Conservation (phyloP, 2,888 invertebrate genomes). For the Nomada fabriciana region DNA sequence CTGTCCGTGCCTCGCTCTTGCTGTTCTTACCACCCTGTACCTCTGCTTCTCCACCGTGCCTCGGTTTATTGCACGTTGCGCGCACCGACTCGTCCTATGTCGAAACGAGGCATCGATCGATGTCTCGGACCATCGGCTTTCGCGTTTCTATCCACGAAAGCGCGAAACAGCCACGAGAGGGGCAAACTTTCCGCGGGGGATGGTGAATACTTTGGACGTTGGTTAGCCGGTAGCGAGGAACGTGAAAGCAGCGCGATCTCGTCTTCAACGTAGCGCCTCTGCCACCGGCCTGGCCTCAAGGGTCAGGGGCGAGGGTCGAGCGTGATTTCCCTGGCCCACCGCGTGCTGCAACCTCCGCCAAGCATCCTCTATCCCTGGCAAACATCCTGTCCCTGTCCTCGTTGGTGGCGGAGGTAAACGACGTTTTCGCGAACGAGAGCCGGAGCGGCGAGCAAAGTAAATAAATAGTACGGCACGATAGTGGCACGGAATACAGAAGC, state of each 20-base stretch:
- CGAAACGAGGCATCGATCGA: conserved; percentile 50
- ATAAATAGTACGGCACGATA: no score
- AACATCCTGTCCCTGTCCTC: conserved; percentile 22
- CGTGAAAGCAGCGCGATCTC: conserved; percentile 34
- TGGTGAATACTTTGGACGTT: neutral
- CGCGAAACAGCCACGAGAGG: neutral
- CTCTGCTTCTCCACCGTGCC: conserved; percentile 16
- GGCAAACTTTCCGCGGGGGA: neutral
- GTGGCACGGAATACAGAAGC: neutral
- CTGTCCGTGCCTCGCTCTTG: neutral
- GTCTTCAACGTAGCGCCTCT: conserved; percentile 41
- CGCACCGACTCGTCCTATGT: conserved; percentile 42
- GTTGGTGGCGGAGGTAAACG: conserved; percentile 37
- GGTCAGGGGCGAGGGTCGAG: conserved; percentile 68
- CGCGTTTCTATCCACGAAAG: neutral
- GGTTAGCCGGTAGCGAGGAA: neutral
- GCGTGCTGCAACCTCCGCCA: conserved; percentile 56
- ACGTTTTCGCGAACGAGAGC: neutral
- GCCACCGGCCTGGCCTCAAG: conserved; percentile 52
- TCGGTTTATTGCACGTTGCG: conserved; percentile 51
- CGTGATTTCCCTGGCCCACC: conserved; percentile 73
- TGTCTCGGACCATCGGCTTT: conserved; percentile 1
- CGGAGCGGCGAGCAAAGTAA: no score
- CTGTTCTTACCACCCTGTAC: neutral
- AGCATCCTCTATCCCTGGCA: conserved; percentile 58